These are phyloP conservation scores for Sphaeramia orbicularis DNA, from an alignment of 2,797 vertebrate species.

Conservation along the genomic window DNA sequence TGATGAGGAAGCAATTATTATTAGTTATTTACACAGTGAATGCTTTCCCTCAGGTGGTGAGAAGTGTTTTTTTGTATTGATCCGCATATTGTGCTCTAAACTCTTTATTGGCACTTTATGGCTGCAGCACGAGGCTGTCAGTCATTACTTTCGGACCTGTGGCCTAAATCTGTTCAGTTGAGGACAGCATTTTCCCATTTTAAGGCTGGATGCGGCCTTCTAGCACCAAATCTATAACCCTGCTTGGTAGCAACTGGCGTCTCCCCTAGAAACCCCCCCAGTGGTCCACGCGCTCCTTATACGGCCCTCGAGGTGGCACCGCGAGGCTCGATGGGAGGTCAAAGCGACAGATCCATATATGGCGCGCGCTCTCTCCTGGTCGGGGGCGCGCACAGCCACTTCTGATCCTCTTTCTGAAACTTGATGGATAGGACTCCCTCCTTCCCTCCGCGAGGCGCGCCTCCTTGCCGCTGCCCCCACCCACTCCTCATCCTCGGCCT, in stretches of 20 bases:
- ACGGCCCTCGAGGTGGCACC: slow-evolving; percentile 88
- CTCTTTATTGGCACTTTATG: slow-evolving; percentile 40
- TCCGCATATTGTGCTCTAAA: not conserved
- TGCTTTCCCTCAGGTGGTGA: not conserved
- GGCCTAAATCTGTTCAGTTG: slow-evolving; percentile 79
- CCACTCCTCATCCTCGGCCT: slow-evolving; percentile 50
- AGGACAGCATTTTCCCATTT: slow-evolving; percentile 80
- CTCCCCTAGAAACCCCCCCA: slow-evolving; percentile 71
- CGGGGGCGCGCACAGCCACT: slow-evolving; percentile 73
- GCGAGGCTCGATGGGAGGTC: slow-evolving; percentile 86
- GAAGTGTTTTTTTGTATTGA: slow-evolving; percentile 6
- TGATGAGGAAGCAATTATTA: not conserved
- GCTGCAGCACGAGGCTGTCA: slow-evolving; percentile 22
- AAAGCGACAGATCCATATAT: slow-evolving; percentile 93
- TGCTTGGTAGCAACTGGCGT: slow-evolving; percentile 81
- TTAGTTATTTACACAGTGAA: not conserved
- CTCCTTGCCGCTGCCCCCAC: slow-evolving; percentile 40
- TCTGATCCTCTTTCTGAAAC: slow-evolving; percentile 44
- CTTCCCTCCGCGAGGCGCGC: slow-evolving; percentile 34
- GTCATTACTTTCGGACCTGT: slow-evolving; percentile 10
- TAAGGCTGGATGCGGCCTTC: slow-evolving; percentile 76
- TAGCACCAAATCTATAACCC: slow-evolving; percentile 78
- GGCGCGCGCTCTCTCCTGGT: slow-evolving; percentile 85
- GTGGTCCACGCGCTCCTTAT: slow-evolving; percentile 89
- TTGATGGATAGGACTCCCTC: slow-evolving; percentile 52